Conservation (phyloP, 2,888 invertebrate species). For the Megamerina dolium region DNA sequence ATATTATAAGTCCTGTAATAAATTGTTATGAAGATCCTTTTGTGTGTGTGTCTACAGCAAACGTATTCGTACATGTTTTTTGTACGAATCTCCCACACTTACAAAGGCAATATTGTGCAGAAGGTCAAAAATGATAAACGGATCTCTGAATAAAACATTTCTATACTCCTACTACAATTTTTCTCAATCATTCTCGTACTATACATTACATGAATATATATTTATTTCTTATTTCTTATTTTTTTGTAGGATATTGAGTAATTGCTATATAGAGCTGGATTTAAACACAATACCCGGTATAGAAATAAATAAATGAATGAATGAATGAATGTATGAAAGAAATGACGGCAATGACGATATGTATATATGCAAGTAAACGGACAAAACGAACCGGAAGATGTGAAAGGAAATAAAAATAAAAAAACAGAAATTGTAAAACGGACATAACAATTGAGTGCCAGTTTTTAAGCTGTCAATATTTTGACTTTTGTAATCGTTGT, state of each 20-base stretch:
- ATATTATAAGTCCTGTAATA: conserved; percentile 20
- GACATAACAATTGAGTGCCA: conserved; percentile 25
- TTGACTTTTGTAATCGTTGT: conserved; percentile 35
- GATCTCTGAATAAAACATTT: conserved; percentile 37
- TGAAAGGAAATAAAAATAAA: neutral
- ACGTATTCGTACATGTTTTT: no score
- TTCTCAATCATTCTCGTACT: conserved; percentile 21
- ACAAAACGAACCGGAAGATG: neutral
- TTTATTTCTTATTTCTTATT: conserved; percentile 1
- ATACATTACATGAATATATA: conserved; percentile 9
- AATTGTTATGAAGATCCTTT: conserved; percentile 26
- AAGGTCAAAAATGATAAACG: conserved; percentile 45
- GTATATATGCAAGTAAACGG: no score
- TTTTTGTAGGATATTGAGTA: conserved; percentile 26
- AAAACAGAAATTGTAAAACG: conserved; percentile 3
- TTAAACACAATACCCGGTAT: conserved; percentile 11
- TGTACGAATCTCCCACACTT: no score
- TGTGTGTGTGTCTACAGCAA: no score
- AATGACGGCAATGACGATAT: neutral
- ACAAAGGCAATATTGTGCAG: conserved; percentile 21
- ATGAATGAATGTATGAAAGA: conserved; percentile 1
- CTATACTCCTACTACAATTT: conserved; percentile 23
- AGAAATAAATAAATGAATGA: conserved; percentile 3
- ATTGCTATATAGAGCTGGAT: conserved; percentile 33
- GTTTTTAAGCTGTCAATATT: conserved; percentile 40